Base-by-base conservation (phyloP, 2,797 vertebrate species). In the Coendou prehensilis region DNA sequence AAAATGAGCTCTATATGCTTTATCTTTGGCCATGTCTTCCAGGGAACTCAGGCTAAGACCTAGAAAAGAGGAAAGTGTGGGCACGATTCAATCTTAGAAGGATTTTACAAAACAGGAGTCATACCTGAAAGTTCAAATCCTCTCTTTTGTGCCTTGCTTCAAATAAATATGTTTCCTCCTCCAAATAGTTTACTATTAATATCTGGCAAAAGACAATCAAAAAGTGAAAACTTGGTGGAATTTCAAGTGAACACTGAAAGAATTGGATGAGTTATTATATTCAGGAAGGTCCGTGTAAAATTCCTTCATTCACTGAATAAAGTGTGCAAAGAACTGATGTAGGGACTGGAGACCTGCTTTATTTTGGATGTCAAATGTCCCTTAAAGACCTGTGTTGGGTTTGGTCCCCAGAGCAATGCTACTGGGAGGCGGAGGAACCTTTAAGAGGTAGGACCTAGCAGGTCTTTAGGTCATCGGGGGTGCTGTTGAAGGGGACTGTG, bases 111-210 rank as follows among this genome's bases (percentile, higher is more conserved):
- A 88, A 61, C 20, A 47, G 59, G 22, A 94, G 75, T 22, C 20
- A 28, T 76, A 56, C 18, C 37, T 76, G 75, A 76, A 57, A 57
- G 3, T 80, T 92, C 45, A 73, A 73, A 76, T 69, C 81, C 33
- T 89, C 56, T 63, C 2, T 79, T 30, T n/a, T 54, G 52, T 52
- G 11, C 33, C n/a, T 91, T 94, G 56, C 26, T 91, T 63, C 54
- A 86, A 91, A 80, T 67, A 81, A 52, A 63, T 22, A 63, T 78
- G 33, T 69, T 71, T 86, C 47, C 54, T 76, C 47, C 28, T 88
- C 23, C 67, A 59, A 81, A 69, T 57, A 78, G 33, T 79, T 95
- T 73, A 71, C 63, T 88, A 73, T 71, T 86, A 81, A 30, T 95
- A 54, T 56, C 57, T 92, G 91, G 37, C 26, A 71, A 73, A 91